phyloP scores from a whole-genome alignment of 2,888 invertebrate genomes.

The Argyresthia goedartella region DNA sequence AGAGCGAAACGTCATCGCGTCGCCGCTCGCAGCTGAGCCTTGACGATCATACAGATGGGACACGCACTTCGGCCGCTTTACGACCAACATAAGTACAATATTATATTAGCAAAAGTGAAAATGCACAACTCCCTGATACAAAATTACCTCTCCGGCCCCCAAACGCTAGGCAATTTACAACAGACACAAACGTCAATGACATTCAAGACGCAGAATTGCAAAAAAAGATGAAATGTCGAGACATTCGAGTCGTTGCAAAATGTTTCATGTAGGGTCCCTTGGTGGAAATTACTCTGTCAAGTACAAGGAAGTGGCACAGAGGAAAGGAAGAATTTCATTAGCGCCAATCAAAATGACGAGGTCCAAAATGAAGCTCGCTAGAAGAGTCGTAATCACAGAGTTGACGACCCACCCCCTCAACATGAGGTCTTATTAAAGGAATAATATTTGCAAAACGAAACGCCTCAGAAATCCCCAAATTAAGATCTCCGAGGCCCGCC shows the following conservation, averaged over 20 bases:
- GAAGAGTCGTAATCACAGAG: slow-evolving; percentile 70
- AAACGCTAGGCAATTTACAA: slow-evolving; percentile 3
- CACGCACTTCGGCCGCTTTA: slow-evolving; percentile 46
- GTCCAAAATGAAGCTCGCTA: slow-evolving; percentile 67
- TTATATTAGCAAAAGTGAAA: slow-evolving; percentile 65
- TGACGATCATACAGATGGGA: slow-evolving; percentile 67
- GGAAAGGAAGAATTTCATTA: slow-evolving; percentile 70
- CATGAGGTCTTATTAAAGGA: slow-evolving; percentile 72
- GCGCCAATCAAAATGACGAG: slow-evolving; percentile 72
- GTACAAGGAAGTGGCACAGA: slow-evolving; percentile 60
- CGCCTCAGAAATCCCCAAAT: slow-evolving; percentile 72
- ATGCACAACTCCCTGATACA: slow-evolving; percentile 10
- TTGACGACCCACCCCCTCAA: slow-evolving; percentile 64
- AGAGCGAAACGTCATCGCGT: slow-evolving; percentile 69
- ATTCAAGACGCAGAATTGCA: slow-evolving; percentile 8
- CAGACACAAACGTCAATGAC: slow-evolving; percentile 8
- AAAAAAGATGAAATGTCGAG: slow-evolving; percentile 7
- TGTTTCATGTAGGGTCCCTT: slow-evolving; percentile 35
- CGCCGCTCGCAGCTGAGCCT: slow-evolving; percentile 63
- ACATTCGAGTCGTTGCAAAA: slow-evolving; percentile 19
- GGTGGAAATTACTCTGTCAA: slow-evolving; percentile 62
- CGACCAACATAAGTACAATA: slow-evolving; percentile 61
- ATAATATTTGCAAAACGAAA: slow-evolving; percentile 73
- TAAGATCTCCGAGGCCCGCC: slow-evolving; percentile 71
- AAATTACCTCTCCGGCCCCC: neutral